These are phyloP conservation scores for Gymnobelideus leadbeateri DNA, from an alignment of 2,113 vertebrate species.

Conservation along the genomic window DNA sequence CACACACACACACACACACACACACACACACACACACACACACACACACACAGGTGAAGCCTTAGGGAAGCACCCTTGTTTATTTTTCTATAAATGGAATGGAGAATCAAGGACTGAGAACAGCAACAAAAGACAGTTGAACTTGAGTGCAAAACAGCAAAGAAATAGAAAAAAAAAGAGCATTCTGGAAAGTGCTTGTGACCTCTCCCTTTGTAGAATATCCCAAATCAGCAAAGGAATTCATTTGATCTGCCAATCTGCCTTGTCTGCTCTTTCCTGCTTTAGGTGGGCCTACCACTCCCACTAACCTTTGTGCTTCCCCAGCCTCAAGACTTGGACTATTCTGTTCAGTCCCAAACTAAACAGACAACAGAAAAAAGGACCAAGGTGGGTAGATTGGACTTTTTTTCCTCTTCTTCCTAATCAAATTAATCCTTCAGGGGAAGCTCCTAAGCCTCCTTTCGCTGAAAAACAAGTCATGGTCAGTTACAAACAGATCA, in stretches of 20 bases:
- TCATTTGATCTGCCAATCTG: constrained; percentile 11
- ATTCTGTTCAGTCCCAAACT: constrained; percentile 17
- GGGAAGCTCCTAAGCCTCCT: not conserved
- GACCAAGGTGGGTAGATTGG: not conserved
- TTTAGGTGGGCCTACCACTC: constrained; percentile 9
- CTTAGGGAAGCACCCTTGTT: constrained; percentile 33
- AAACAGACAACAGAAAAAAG: constrained; percentile 30
- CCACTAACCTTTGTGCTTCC: constrained; percentile 48
- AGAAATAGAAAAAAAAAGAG: not conserved
- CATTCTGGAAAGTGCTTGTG: constrained; percentile 45
- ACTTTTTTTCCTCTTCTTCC: not conserved
- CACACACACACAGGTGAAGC: not conserved
- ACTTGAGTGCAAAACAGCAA: constrained; percentile 20
- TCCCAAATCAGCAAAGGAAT: not conserved
- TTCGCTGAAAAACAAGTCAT: not conserved
- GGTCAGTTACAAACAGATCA: not conserved
- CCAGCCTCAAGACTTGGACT: constrained; percentile 17
- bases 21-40: not conserved
- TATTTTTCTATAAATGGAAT: constrained; percentile 51
- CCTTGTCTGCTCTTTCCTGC: constrained; percentile 39
- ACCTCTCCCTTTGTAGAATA: constrained; percentile 36
- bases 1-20: not conserved
- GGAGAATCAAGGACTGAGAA: constrained; percentile 53
- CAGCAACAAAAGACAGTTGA: constrained; percentile 23
- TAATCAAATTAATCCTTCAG: not conserved